Evolutionary conservation across 2,888 invertebrate species (phyloP), one percentile per base, ranked within the genome.

Genomic region (Baccha elongata): DNA sequence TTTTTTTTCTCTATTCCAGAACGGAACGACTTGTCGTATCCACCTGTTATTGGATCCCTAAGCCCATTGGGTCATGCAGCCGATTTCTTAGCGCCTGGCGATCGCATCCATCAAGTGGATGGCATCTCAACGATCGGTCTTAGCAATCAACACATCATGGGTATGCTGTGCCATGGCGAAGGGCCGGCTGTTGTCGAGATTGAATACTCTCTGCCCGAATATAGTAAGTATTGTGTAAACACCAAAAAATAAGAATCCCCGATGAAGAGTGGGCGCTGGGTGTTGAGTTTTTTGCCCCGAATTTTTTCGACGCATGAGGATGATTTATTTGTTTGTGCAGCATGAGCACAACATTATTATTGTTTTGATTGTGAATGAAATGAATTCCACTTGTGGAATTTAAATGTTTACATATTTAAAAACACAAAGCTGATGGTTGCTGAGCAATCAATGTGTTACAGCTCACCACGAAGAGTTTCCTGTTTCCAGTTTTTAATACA

Each of bases 121-220:
- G 96, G 96, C 19, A 95, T 96, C 86, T 94, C 94, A 62, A 96
- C 96, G 0, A 93, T 93, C 10, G 92, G 94, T 68, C 93, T 96
- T 87, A 93, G 94, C 74, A 95, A 96, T 88, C 95, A 95, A 85
- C 96, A 96, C 88, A 95, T 96, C 32, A 92, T 95, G 85, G 90
- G 87, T 80, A 93, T 94, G 85, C 90, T 96, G 85, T 94, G 95
- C 88, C 94, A 94, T 90, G 94, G 88, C 75, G 94, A 94, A 84
- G 94, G 93, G 78, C 92, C 94, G 67, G 95, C 96, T 7, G 92
- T 94, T n/a, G 91, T 97, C 87, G 96, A 96, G 91, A 94, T 96
- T 85, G 96, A 96, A 88, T 97, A 96, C 90, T 94, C 95, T 83
- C 92, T 96, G 89, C 96, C 96, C 26, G 94, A 95, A 88, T 94